Evolutionary conservation across 2,113 vertebrate genomes (phyloP), one percentile per base, ranked within the genome.

Genomic region (Xiphias gladius): DNA sequence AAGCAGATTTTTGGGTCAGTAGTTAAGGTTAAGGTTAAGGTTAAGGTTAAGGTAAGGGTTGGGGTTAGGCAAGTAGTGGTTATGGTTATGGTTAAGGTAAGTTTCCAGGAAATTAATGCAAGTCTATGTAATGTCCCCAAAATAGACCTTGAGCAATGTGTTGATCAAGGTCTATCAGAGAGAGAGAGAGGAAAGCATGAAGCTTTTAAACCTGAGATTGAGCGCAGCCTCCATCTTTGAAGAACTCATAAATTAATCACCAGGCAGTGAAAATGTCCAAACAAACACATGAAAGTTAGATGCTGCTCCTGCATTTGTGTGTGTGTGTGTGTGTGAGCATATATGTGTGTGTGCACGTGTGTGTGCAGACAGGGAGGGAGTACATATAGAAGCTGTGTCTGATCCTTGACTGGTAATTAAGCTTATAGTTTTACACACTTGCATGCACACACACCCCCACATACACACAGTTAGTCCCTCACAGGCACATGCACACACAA

Each of bases 131-230:
- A 35, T 35, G 32, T 35, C 32, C 32, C 32, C 32, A 35, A 35
- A 35, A 35, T 3, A 4, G 32, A 35, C 32, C 32, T 35, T 6
- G 6, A 35, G 3, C 32, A 35, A 35, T 35, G 6, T 6, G 32
- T 35, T n/a, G n/a, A n/a, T n/a, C n/a, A n/a, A n/a, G n/a, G 32
- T 35, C 3, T 35, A 6, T 35, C 32, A 35, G 28, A 30, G 58
- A 78, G 32, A 83, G 13, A 76, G 62, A 73, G 43, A 46, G 32
- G 28, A 35, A 84, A 86, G 82, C 74, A 86, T 73, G 59, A 79
- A 71, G 94, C 95, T 96, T 88, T 96, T 94, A 96, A 95, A 95
- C 84, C 86, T 89, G 89, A 89, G 87, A 90, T 80, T 88, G 84
- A 85, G 76, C 68, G 57, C 76, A 83, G 73, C 64, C 86, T 82